Conservation (phyloP, 1,140 invertebrate species). For the Maconellicoccus hirsutus region DNA sequence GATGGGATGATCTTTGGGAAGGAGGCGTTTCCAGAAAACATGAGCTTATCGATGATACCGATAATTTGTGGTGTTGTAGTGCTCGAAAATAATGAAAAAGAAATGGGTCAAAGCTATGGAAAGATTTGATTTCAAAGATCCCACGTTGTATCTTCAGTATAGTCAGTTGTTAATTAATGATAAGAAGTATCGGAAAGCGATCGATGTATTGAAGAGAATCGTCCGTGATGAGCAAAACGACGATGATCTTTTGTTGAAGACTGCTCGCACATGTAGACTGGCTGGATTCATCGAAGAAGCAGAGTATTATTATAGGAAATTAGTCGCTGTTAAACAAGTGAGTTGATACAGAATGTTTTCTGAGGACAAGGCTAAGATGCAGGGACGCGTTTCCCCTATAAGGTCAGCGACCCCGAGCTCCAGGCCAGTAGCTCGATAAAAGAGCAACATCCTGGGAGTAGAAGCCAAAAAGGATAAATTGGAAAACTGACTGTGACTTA, state of each 20-base stretch:
- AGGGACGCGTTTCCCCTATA: too few species aligned
- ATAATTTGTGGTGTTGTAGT: not conserved
- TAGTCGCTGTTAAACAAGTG: not conserved
- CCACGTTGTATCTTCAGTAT: not conserved
- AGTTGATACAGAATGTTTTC: too few species aligned
- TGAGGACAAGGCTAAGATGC: too few species aligned
- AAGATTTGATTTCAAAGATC: not conserved
- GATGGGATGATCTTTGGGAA: too few species aligned
- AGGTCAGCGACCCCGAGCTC: too few species aligned
- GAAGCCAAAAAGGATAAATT: too few species aligned
- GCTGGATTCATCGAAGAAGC: not conserved
- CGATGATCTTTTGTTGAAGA: not conserved
- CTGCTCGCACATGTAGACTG: not conserved
- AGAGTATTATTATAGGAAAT: not conserved
- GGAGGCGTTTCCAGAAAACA: too few species aligned
- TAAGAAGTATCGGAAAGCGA: not conserved
- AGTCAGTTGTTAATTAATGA: not conserved
- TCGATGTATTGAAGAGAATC: not conserved
- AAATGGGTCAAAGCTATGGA: constrained; percentile 12
- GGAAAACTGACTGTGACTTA: too few species aligned
- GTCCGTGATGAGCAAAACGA: not conserved
- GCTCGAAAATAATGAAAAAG: not conserved
- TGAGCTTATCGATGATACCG: too few species aligned
- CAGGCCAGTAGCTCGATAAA: too few species aligned
- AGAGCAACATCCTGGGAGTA: too few species aligned